Percentiles rank a stretch among this genome's conserved stretches.
These are phyloP conservation scores for Psammodynastes pulverulentus DNA, from an alignment of 2,113 vertebrate species.

Conservation along the genomic window DNA sequence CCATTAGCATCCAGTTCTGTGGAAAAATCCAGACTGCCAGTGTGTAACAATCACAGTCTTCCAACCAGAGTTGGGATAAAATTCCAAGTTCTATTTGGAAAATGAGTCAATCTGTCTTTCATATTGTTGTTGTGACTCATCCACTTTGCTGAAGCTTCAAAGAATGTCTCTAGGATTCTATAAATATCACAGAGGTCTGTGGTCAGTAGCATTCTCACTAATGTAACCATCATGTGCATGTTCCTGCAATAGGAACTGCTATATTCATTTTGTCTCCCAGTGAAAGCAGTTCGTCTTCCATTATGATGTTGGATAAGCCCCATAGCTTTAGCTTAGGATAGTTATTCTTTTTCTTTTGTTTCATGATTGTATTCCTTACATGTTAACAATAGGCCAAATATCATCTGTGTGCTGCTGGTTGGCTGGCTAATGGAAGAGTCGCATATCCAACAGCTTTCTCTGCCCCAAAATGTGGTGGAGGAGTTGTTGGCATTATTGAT, in stretches of 20 bases:
- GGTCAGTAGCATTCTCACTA: neutral
- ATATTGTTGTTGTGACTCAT: neutral
- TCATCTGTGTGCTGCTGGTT: constrained; percentile 85
- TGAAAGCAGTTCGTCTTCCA: neutral
- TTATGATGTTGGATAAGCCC: neutral
- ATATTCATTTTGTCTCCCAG: neutral
- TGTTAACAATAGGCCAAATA: constrained; percentile 74
- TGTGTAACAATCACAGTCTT: neutral
- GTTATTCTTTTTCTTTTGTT: neutral
- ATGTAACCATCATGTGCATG: neutral
- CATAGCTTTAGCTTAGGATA: neutral
- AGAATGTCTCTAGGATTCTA: neutral
- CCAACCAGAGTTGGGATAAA: neutral
- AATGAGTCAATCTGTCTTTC: neutral
- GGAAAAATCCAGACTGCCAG: neutral
- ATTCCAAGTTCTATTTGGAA: neutral
- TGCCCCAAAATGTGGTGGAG: constrained; percentile 81
- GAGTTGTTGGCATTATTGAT: constrained; percentile 87
- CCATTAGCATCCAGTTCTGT: neutral
- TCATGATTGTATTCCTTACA: neutral
- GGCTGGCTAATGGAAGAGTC: constrained; percentile 78
- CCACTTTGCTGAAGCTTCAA: neutral
- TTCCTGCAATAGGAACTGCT: neutral
- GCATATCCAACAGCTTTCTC: constrained; percentile 86
- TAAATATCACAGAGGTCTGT: neutral